These are phyloP conservation scores for Parascotia fuliginaria DNA, from an alignment of 2,888 invertebrate species.

Conservation along the genomic window DNA sequence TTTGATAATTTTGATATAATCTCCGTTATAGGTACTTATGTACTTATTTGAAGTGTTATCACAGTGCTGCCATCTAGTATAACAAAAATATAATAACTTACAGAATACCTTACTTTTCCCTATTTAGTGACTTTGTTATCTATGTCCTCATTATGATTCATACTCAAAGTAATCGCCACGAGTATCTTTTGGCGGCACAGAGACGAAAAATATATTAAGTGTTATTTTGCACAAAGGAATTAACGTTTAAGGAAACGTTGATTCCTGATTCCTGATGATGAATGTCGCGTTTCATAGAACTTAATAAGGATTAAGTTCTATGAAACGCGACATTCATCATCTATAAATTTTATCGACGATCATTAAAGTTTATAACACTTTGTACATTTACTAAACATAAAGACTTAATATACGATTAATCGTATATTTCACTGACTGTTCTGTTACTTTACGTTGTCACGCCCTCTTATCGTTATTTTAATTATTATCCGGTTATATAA, in stretches of 20 bases:
- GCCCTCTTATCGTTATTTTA: not conserved
- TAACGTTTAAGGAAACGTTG: too few species aligned
- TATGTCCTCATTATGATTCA: slow-evolving; percentile 35
- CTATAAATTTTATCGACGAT: slow-evolving; percentile 13
- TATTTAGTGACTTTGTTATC: slow-evolving; percentile 27
- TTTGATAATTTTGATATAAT: too few species aligned
- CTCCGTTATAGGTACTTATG: too few species aligned
- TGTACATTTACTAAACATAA: slow-evolving; percentile 11
- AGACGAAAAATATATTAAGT: slow-evolving; percentile 29
- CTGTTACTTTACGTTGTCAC: not conserved
- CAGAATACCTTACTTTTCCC: not conserved
- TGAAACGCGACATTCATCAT: slow-evolving; percentile 20
- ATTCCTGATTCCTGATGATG: too few species aligned
- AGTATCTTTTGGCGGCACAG: slow-evolving; percentile 34
- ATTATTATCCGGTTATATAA: too few species aligned
- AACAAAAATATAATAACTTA: not conserved
- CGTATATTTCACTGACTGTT: slow-evolving; percentile 18
- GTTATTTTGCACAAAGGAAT: slow-evolving; percentile 28
- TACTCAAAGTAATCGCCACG: slow-evolving; percentile 34
- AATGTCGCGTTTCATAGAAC: slow-evolving; percentile 26
- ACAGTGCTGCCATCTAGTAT: slow-evolving; percentile 37
- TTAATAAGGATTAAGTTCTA: slow-evolving; percentile 20
- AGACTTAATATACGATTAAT: slow-evolving; percentile 12
- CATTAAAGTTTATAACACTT: slow-evolving; percentile 13
- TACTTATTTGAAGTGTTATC: too few species aligned